Conservation (phyloP, 2,797 vertebrate species). For the Vireo griseus region DNA sequence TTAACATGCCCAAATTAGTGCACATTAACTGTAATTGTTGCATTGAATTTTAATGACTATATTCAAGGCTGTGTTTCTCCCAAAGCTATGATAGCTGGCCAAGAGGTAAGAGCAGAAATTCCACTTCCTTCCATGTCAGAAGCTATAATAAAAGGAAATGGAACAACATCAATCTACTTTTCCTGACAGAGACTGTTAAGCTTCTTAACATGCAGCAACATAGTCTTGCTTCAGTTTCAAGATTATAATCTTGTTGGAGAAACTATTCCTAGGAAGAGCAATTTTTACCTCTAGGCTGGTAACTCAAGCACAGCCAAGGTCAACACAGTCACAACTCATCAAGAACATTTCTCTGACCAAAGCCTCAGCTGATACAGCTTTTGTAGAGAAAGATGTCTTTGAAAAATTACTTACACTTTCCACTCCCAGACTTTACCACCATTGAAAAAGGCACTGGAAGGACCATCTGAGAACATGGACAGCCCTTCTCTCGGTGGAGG, state of each 20-base stretch:
- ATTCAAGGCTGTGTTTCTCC: background rate
- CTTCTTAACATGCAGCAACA: background rate
- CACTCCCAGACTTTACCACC: background rate
- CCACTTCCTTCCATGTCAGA: background rate
- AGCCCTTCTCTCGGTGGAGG: background rate
- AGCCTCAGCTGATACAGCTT: background rate
- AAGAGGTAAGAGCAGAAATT: slow-evolving; percentile 23
- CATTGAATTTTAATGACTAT: background rate
- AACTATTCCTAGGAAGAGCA: background rate
- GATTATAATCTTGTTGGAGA: background rate
- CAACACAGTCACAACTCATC: background rate
- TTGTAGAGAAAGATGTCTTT: background rate
- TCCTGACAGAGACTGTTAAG: background rate
- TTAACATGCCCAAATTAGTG: background rate
- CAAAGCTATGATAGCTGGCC: background rate
- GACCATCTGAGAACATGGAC: background rate
- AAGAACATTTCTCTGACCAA: background rate
- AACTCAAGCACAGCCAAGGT: background rate
- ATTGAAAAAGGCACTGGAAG: background rate
- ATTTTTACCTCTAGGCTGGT: background rate
- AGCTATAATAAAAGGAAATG: slow-evolving; percentile 37
- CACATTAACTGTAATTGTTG: background rate
- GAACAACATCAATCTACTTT: background rate
- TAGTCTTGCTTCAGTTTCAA: background rate
- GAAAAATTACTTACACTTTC: background rate